Conservation (phyloP, 2,797 vertebrate genomes). For the Leptoclinus maculatus region DNA sequence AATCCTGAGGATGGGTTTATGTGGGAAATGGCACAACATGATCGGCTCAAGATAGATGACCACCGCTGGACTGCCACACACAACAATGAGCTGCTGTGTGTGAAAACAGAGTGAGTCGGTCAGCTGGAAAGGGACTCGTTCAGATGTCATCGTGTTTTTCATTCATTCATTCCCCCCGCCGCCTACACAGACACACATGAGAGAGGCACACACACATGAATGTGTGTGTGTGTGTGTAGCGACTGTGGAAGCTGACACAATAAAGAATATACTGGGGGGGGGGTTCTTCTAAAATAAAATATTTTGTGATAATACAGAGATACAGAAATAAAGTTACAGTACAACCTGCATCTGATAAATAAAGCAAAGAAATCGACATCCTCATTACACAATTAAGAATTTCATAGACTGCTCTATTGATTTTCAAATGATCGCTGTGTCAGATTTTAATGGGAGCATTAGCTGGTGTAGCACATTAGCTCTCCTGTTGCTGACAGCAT, state of each 20-base stretch:
- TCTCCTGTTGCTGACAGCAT: constrained; percentile 46
- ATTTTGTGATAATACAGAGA: neutral
- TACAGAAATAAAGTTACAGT: neutral
- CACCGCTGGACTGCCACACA: constrained; percentile 8
- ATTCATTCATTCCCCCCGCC: too few species aligned
- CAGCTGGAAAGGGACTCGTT: constrained; percentile 29
- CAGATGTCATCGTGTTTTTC: constrained; percentile 27
- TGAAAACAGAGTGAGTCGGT: constrained; percentile 41
- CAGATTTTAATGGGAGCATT: constrained; percentile 41
- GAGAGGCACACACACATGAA: constrained; percentile 1
- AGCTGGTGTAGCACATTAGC: constrained; percentile 12
- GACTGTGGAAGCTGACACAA: neutral
- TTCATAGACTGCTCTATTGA: constrained; percentile 31
- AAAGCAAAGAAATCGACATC: constrained; percentile 2
- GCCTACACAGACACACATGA: too few species aligned
- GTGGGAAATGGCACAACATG: neutral
- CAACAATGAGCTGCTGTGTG: constrained; percentile 34
- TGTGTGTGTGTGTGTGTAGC: neutral
- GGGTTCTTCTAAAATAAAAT: neutral
- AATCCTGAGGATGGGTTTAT: neutral
- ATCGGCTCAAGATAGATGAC: constrained; percentile 20
- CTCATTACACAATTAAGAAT: constrained; percentile 15
- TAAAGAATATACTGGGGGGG: neutral
- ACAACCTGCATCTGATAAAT: neutral
- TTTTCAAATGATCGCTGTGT: constrained; percentile 30